These are phyloP conservation scores for Patiria miniata DNA, from an alignment of 35 echinoderm and acorn worm species.

Conservation along the genomic window DNA sequence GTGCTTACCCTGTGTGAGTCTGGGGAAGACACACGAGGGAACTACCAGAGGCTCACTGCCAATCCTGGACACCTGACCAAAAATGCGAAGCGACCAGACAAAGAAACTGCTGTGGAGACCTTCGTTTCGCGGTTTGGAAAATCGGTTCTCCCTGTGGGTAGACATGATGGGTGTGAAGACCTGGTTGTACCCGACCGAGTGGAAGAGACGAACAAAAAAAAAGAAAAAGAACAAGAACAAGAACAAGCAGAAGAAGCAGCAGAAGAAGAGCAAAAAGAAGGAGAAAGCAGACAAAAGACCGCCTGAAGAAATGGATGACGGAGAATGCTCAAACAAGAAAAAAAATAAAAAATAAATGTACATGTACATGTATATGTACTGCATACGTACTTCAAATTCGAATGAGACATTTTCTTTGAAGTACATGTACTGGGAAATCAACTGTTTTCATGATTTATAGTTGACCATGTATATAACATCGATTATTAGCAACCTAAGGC, in stretches of 20 bases:
- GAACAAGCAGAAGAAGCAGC: not conserved
- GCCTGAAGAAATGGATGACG: too few species aligned
- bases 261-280: too few species aligned
- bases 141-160: not conserved
- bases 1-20: not conserved
- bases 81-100: not conserved
- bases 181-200: not conserved
- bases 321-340: too few species aligned
- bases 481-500: too few species aligned
- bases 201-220: not conserved
- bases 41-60: not conserved
- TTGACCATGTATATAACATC: too few species aligned
- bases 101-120: not conserved
- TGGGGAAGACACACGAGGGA: not conserved
- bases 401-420: too few species aligned
- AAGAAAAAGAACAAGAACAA: not conserved
- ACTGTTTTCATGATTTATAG: too few species aligned
- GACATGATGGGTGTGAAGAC: not conserved
- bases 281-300: too few species aligned
- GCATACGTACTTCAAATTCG: too few species aligned
- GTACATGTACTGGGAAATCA: too few species aligned
- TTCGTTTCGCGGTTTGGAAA: not conserved
- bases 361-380: too few species aligned
- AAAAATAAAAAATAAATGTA: too few species aligned
- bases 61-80: not conserved